Evolutionary conservation across 2,888 invertebrate genomes (phyloP), one percentile per base, ranked within the genome.

Genomic region (Drosophila meridionalis): DNA sequence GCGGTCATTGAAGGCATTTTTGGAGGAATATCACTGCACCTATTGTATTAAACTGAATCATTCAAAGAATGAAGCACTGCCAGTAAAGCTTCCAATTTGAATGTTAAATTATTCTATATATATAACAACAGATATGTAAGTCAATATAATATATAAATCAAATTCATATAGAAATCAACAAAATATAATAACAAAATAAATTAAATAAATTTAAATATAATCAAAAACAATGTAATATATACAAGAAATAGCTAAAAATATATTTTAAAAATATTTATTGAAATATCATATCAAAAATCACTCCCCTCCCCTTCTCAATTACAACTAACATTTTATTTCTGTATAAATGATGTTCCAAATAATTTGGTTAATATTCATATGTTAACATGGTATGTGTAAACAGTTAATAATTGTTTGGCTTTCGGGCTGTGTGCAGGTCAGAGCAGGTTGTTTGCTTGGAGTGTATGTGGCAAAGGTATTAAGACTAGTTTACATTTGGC

Each of bases 401-500:
- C 20, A 55, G 50, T 34, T 52, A 40, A 55, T 38, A 55, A 38
- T 38, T 28, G 55, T 43, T 32, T 32, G 38, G 28, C 43, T 58
- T 52, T 28, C 8, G 38, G 14, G 11, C 50, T 57, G 34, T 11
- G 26, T 28, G 34, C 34, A 32, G 64, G 65, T 68, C 59, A 56
- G 34, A 14, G n/a, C 34, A 28, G 40, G 2, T 40, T 34, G 40
- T n/a, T 61, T 34, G 26, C 28, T 26, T 20, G 26, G 26, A 47
- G 12, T 14, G 32, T 26, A 36, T 53, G 12, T 52, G 38, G 57
- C 48, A 11, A 50, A 53, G 32, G 43, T 48, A 56, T 55, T 43
- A 55, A 38, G 66, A 47, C 30, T 34, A 69, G 80, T 62, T 78
- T 78, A 79, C 77, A 68, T 67, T 78, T 61, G 64, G 80, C 76